Conservation (phyloP, 2,797 vertebrate species). For the Brachyalestes nurse region DNA sequence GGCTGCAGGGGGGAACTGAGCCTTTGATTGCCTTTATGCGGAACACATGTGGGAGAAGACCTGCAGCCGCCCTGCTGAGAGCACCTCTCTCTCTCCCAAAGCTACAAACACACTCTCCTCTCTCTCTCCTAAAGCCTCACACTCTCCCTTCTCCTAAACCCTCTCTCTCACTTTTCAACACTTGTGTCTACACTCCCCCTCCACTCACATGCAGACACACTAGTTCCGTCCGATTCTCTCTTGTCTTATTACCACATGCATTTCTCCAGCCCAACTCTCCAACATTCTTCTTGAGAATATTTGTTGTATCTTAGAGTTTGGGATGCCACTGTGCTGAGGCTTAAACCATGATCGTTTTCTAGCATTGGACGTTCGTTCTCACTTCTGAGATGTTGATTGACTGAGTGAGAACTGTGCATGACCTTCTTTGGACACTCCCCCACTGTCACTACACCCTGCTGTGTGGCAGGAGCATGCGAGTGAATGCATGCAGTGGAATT, state of each 20-base stretch:
- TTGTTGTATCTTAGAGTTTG: background rate
- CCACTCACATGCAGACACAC: background rate
- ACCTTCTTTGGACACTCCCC: slow-evolving; percentile 30
- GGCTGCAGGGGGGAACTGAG: slow-evolving; percentile 55
- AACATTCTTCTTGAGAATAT: background rate
- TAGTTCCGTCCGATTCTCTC: background rate
- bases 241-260: background rate
- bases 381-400: slow-evolving; percentile 23
- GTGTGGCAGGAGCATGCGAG: slow-evolving; percentile 37
- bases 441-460: background rate
- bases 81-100: slow-evolving; percentile 43
- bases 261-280: background rate
- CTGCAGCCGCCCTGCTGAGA: slow-evolving; percentile 58
- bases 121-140: slow-evolving; percentile 16
- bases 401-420: slow-evolving; percentile 27
- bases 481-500: slow-evolving; percentile 44
- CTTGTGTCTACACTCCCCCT: background rate
- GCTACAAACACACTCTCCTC: slow-evolving; percentile 36
- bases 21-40: slow-evolving; percentile 65
- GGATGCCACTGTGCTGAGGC: background rate
- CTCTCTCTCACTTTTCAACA: slow-evolving; percentile 19
- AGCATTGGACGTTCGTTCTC: background rate
- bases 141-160: background rate
- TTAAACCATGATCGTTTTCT: background rate
- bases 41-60: slow-evolving; percentile 64